Evolutionary conservation across 1,140 invertebrate species (phyloP).

Genomic region (Apocrypta bakeri): DNA sequence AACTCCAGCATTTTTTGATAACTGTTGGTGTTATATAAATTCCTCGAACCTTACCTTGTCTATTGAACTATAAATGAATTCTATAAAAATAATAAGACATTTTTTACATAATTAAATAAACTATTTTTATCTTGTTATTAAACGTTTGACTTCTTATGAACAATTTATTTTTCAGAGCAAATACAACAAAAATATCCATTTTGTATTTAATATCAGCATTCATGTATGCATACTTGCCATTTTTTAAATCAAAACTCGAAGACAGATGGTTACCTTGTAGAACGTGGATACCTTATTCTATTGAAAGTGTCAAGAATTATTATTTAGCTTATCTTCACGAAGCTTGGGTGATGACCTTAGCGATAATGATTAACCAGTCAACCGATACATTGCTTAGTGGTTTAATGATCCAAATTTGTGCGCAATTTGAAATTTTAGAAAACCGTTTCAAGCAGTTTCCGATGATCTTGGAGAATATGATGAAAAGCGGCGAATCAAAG

Average conservation of each 20-base stretch:
- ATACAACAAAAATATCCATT: no score
- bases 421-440: slow-evolving; percentile 57
- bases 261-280: slow-evolving; percentile 40
- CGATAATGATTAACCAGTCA: slow-evolving; percentile 53
- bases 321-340: slow-evolving; percentile 50
- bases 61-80: no score
- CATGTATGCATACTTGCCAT: no score
- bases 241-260: slow-evolving; percentile 14
- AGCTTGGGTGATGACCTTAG: slow-evolving; percentile 46
- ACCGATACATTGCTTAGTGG: slow-evolving; percentile 56
- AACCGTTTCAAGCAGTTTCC: slow-evolving; percentile 52
- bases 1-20: no score
- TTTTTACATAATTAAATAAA: no score
- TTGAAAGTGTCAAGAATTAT: slow-evolving; percentile 35
- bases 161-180: no score
- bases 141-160: no score
- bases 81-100: no score
- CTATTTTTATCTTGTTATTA: no score
- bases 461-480: background rate
- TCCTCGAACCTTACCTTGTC: no score
- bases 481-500: background rate
- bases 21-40: no score
- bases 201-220: no score
- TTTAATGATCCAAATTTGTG: slow-evolving; percentile 55
- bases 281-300: slow-evolving; percentile 24